A percentile compares a stretch with the other conserved stretches of the same genome.
Conservation (phyloP, 2,888 invertebrate genomes). For the Meloe dianella region DNA sequence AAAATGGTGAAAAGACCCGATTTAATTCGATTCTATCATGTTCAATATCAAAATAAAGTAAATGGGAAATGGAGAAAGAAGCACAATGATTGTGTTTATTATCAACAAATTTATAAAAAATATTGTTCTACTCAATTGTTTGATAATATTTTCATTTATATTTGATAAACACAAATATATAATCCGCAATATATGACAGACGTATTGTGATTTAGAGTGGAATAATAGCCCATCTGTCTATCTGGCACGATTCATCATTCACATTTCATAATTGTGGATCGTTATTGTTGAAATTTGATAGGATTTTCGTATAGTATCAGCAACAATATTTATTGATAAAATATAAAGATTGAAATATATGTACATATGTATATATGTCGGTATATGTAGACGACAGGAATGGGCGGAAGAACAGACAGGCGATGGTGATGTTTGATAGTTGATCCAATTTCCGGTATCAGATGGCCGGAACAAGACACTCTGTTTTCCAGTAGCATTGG, state of each 20-base stretch:
- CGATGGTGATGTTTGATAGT: constrained; percentile 55
- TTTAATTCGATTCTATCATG: background rate
- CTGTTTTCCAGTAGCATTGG: constrained; percentile 50
- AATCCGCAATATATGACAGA: background rate
- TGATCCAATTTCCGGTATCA: constrained; percentile 56
- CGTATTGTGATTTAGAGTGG: background rate
- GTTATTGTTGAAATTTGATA: constrained; percentile 31
- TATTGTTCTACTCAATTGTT: background rate
- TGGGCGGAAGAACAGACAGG: constrained; percentile 50
- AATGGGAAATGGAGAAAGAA: background rate
- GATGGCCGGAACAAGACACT: constrained; percentile 52
- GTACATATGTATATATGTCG: constrained; percentile 36
- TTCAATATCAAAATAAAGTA: too few species aligned
- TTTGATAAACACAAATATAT: background rate
- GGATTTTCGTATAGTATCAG: constrained; percentile 19
- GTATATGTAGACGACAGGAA: constrained; percentile 43
- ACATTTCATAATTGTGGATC: constrained; percentile 33
- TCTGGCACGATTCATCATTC: constrained; percentile 33
- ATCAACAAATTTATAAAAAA: background rate
- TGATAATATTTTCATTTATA: background rate
- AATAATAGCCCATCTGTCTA: constrained; percentile 10
- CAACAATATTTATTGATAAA: constrained; percentile 27
- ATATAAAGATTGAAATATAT: constrained; percentile 36
- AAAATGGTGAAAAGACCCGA: background rate
- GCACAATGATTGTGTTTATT: background rate